A percentile compares a stretch with the other conserved stretches of the same genome.
phyloP scores from a whole-genome alignment of 2,888 invertebrate genomes.

The Hirtodrosophila histrioides region DNA sequence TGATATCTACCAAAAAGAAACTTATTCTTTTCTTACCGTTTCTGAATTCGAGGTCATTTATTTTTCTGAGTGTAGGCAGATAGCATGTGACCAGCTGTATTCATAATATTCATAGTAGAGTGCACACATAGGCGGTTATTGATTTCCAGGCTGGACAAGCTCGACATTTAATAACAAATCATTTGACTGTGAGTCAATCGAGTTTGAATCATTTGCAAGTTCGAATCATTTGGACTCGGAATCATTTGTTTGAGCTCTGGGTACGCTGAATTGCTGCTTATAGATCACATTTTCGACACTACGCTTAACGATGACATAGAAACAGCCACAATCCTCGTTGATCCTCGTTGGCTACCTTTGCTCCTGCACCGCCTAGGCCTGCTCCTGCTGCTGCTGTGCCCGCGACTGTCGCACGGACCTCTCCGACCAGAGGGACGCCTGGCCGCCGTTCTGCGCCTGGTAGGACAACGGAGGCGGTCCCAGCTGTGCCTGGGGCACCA shows the following conservation, averaged over 20 bases:
- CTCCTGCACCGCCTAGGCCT: constrained; percentile 80
- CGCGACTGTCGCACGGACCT: constrained; percentile 64
- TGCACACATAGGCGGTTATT: neutral
- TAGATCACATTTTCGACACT: constrained; percentile 88
- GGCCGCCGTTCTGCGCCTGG: constrained; percentile 65
- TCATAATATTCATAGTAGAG: constrained; percentile 27
- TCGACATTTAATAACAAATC: no score
- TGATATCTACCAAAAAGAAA: no score
- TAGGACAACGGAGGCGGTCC: constrained; percentile 69
- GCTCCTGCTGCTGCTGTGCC: constrained; percentile 71
- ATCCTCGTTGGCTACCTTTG: neutral
- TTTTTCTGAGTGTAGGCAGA: neutral
- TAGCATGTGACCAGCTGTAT: constrained; percentile 39
- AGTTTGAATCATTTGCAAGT: no score
- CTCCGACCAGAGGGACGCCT: constrained; percentile 63
- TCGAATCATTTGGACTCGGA: constrained; percentile 9
- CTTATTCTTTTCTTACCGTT: no score
- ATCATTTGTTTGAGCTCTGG: neutral
- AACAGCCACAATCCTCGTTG: constrained; percentile 11
- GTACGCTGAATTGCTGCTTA: constrained; percentile 2
- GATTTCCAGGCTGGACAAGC: constrained; percentile 19
- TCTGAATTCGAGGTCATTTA: no score
- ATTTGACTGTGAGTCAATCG: no score
- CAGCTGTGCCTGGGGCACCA: constrained; percentile 71
- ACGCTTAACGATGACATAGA: constrained; percentile 44